Base-by-base conservation (phyloP, 2,888 invertebrate genomes). In the Graphium colonna region DNA sequence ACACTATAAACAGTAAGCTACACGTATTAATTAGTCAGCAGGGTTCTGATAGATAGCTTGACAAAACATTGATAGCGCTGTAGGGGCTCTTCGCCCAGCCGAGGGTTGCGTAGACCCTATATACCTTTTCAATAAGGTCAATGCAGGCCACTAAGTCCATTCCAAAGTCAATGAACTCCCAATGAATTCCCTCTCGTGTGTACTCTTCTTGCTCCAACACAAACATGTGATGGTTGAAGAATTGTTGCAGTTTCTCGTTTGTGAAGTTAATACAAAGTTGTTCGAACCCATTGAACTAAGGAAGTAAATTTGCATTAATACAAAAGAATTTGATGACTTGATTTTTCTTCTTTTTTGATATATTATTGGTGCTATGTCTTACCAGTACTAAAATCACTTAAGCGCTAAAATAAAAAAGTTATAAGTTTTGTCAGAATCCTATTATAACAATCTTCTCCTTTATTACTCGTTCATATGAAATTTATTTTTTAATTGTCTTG, bases 141-240 rank as follows among this genome's bases (percentile, higher is more conserved):
- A 99, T 98, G 93, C 98, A 98, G 91, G 97, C 97, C 80, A 97
- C 93, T 90, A 99, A 93, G 90, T 99, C 98, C 96, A 99, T 97
- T 90, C 98, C 98, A 89, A 99, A 99, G 92, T 99, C 98, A 92
- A 99, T 98, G 92, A 98, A 99, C 82, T 94, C 94, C 98, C 98
- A 99, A 77, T 95, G 93, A 91, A 99, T 98, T 79, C 98, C 98
- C 91, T 99, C 98, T 79, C 92, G 94, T 81, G 96, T 97, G 92
- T 99, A 99, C 86, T 98, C 98, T 91, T 99, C 98, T 94, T 99
- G 98, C 91, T 99, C 98, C 89, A 98, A 92, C 69, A 99, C 98
- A 91, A 99, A 99, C 98, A 99, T 99, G 94, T 98, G 96, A 90
- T 99, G 98, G 92, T 99, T 98, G 94, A 99, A 99, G 93, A 98